phyloP scores from a whole-genome alignment of 2,797 vertebrate species.

The Vespertilio murinus region DNA sequence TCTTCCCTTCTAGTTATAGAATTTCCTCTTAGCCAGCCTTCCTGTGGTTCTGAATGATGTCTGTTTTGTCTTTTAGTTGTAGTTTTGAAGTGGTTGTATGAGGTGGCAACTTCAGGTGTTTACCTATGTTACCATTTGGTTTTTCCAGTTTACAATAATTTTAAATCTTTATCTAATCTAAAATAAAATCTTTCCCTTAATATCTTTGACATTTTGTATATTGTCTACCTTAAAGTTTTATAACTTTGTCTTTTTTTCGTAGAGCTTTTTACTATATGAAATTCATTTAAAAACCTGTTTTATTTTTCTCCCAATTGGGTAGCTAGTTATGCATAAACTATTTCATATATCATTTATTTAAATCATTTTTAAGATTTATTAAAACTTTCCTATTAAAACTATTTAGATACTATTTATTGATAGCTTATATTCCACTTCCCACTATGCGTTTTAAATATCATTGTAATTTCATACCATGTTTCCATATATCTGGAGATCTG shows the following conservation, averaged over 20 bases:
- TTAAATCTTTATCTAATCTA: slow-evolving; percentile 39
- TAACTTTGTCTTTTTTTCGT: not conserved
- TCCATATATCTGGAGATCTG: not conserved
- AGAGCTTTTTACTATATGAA: not conserved
- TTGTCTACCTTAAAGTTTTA: not conserved
- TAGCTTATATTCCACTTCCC: not conserved
- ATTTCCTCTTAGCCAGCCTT: no score
- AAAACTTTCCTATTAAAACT: not conserved
- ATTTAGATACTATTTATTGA: not conserved
- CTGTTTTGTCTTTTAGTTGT: no score
- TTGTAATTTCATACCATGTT: not conserved
- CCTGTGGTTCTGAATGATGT: no score
- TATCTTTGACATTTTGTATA: slow-evolving; percentile 28
- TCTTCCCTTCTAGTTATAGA: no score
- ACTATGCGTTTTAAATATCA: not conserved
- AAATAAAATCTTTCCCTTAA: slow-evolving; percentile 11
- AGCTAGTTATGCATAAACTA: not conserved
- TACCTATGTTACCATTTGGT: no score
- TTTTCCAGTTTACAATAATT: not conserved
- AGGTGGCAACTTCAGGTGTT: no score
- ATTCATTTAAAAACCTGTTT: not conserved
- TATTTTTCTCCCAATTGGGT: not conserved
- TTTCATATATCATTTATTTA: not conserved
- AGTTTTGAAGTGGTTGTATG: no score
- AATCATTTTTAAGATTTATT: not conserved